Evolutionary conservation across 2,113 vertebrate genomes (phyloP), one percentile per base, ranked within the genome.

Genomic region (Cryptomyrus ogoouensis): DNA sequence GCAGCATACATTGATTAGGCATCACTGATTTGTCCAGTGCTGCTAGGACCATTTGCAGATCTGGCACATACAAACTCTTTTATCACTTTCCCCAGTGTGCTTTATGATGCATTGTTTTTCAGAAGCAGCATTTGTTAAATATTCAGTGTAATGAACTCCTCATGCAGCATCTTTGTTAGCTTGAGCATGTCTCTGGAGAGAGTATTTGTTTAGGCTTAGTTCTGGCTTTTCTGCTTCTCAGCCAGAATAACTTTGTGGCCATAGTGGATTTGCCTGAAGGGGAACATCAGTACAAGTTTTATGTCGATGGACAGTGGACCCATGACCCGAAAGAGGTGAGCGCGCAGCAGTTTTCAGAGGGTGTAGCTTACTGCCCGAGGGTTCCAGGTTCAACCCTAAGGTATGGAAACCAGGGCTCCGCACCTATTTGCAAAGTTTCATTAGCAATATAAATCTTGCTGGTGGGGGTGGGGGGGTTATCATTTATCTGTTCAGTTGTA

Each of bases 201-300:
- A 10, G 1, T 39, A 3, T 62, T 84, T 27, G 3, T 19, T 83
- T 83, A 7, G 27, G 35, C 70, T 24, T 53, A 31, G 13, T 42
- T 77, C 3, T 80, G n/a, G 62, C 91, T 93, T 52, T 92, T 91
- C 27, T 91, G 31, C 93, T 56, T 93, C 31, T 3, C 92, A 99
- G 98, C 95, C 97, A 98, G 91, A 98, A 98, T 70, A 99, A 98
- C 94, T 99, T 99, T 89, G 97, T 98, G 90, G 98, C 97, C 4
- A 97, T 99, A 74, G 93, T 99, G 93, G 97, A 99, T 90, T 96
- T 99, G 91, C 98, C 98, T 0, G 98, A 99, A 95, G 98, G 98
- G 70, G 98, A 99, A 91, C 98, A 99, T 94, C 98, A 99, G 89
- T 99, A 99, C 94, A 99, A 99, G 94, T 99, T 98, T 91, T 97